A percentile compares a stretch with the other conserved stretches of the same genome.
Evolutionary conservation across 2,113 vertebrate species (phyloP).

Genomic region (crab-eating macaque (Macaca fascicularis)): DNA sequence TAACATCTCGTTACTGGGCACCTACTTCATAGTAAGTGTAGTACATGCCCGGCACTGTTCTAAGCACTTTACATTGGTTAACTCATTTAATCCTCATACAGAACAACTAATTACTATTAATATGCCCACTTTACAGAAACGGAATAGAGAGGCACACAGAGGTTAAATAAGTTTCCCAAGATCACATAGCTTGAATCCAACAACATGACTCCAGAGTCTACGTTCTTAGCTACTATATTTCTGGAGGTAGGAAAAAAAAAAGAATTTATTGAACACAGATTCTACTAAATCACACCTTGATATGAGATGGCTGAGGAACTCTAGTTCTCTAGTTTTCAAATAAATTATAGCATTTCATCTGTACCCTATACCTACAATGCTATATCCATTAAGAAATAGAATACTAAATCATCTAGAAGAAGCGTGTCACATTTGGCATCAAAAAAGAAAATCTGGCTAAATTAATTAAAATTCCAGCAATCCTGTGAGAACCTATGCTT

Average conservation of each 20-base stretch:
- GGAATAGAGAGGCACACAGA: background rate
- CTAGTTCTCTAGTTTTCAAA: background rate
- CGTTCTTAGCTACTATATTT: background rate
- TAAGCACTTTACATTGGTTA: background rate
- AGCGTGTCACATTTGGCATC: background rate
- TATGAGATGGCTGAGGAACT: background rate
- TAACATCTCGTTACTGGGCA: background rate
- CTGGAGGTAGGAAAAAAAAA: background rate
- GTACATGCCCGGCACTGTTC: background rate
- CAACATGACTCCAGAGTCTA: background rate
- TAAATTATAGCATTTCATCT: background rate
- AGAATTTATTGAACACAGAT: background rate
- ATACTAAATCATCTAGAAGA: background rate
- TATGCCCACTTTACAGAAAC: background rate
- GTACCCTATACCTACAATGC: background rate
- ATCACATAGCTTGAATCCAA: background rate
- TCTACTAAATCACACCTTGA: background rate
- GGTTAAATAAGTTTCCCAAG: background rate
- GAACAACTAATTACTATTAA: background rate
- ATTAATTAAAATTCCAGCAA: background rate
- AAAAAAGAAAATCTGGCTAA: background rate
- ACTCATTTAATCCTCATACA: background rate
- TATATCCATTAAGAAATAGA: background rate
- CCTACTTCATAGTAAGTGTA: background rate
- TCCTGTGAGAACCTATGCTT: background rate